Evolutionary conservation across 2,888 invertebrate genomes (phyloP), one percentile per base, ranked within the genome.

Genomic region (Synanthedon formicaeformis): DNA sequence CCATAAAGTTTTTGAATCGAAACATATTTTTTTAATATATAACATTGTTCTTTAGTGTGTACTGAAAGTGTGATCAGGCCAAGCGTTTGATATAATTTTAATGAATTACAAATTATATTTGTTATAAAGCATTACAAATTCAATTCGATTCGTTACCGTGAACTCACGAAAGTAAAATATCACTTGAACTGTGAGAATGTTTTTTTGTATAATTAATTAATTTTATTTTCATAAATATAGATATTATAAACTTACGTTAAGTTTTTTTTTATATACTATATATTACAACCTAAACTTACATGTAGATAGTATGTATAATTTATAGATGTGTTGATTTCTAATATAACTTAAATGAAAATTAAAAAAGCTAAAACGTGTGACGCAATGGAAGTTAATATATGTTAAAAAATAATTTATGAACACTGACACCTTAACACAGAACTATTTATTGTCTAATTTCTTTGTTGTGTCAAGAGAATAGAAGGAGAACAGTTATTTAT

Each of bases 141-240:
- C 10, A 34, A 34, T 34, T 34, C 34, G 34, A 34, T 34, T 34
- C 34, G 10, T 34, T 10, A 34, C 8, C 2, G 34, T 34, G 34
- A 34, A 6, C 6, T 34, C 34, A 34, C 10, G 34, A 34, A 34
- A 34, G 6, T 34, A 34, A 34, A 34, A 34, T 34, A 34, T 34
- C 34, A 34, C 34, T 34, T 34, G 34, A 34, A 34, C 34, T 34
- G 34, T 34, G 34, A 34, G 34, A 34, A 34, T 34, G 34, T 34
- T 34, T 34, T 34, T 34, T 34, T 34, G 10, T 34, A 10, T 77
- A 78, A 83, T 81, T 81, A 82, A 81, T 81, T 81, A 81, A 66
- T 74, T n/a, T 73, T 74, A 78, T 71, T n/a, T 71, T 81, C 76
- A 84, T 84, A 84, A 84, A 85, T 83, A 85, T 84, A 84, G 75